These are phyloP conservation scores for Palloptera scutellata DNA, from an alignment of 2,888 invertebrate genomes.

Conservation along the genomic window DNA sequence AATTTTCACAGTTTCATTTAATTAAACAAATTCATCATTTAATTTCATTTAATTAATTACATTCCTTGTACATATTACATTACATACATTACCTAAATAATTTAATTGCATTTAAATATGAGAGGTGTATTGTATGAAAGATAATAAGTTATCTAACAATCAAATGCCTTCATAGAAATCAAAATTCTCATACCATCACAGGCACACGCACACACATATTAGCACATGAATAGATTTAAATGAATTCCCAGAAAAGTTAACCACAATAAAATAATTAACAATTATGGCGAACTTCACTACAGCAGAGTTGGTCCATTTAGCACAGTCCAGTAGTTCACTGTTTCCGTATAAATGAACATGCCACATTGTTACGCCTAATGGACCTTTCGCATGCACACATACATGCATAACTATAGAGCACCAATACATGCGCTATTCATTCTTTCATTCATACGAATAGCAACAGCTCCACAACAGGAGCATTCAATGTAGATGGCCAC, in stretches of 20 bases:
- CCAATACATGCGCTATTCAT: background rate
- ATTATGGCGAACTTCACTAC: conserved; percentile 29
- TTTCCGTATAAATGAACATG: conserved; percentile 21
- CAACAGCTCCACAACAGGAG: background rate
- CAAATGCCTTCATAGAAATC: too few relatives aligned
- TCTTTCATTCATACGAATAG: background rate
- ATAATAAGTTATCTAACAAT: too few relatives aligned
- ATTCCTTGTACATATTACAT: too few relatives aligned
- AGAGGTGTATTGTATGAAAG: too few relatives aligned
- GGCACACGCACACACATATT: background rate
- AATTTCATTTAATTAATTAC: too few relatives aligned
- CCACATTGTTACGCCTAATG: conserved; percentile 2
- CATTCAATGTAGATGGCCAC: background rate
- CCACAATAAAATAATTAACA: conserved; percentile 37
- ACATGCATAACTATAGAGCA: background rate
- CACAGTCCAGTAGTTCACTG: background rate
- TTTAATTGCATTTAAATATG: too few relatives aligned
- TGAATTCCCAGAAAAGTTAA: conserved; percentile 15
- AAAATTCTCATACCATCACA: too few relatives aligned
- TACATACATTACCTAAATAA: too few relatives aligned
- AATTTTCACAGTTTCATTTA: too few relatives aligned
- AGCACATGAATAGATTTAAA: conserved; percentile 7
- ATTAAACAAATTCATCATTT: too few relatives aligned
- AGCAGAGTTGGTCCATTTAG: too few relatives aligned
- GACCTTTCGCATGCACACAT: background rate